phyloP scores from a whole-genome alignment of 2,888 invertebrate species.

The Galeopsomyia nigrocyanea region DNA sequence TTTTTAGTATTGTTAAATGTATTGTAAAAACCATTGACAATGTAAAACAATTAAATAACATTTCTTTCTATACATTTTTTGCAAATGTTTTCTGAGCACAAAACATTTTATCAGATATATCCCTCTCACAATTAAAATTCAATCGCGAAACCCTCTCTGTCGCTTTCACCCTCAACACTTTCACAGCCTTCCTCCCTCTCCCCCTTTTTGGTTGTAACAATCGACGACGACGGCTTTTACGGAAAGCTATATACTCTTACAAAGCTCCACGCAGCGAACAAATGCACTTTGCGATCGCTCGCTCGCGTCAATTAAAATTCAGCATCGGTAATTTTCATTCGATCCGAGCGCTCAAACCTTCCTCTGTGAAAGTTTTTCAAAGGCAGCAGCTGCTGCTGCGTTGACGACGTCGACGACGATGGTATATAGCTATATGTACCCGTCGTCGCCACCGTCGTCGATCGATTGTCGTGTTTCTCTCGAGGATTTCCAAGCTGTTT shows the following conservation, averaged over 20 bases:
- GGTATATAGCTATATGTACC: background rate
- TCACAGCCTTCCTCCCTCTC: background rate
- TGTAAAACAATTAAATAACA: too few species aligned
- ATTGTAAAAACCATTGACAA: too few species aligned
- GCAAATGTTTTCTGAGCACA: too few species aligned
- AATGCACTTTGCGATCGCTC: constrained; percentile 5
- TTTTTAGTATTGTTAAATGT: too few species aligned
- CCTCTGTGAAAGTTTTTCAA: background rate
- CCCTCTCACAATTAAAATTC: too few species aligned
- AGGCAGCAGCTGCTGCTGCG: background rate
- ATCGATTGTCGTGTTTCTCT: constrained; percentile 17
- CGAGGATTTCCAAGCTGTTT: background rate
- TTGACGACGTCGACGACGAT: constrained; percentile 12
- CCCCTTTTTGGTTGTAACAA: background rate
- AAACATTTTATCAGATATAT: too few species aligned
- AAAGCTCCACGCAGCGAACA: background rate
- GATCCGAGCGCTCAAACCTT: background rate
- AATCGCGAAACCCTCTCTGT: background rate
- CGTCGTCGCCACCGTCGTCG: constrained; percentile 23
- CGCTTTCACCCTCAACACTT: background rate
- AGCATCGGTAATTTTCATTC: constrained; percentile 29
- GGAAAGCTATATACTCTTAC: too few species aligned
- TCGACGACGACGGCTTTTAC: background rate
- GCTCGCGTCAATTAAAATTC: constrained; percentile 41
- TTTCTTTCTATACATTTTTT: too few species aligned